phyloP scores from a whole-genome alignment of 2,888 invertebrate genomes.

The Miltochrista miniata region DNA sequence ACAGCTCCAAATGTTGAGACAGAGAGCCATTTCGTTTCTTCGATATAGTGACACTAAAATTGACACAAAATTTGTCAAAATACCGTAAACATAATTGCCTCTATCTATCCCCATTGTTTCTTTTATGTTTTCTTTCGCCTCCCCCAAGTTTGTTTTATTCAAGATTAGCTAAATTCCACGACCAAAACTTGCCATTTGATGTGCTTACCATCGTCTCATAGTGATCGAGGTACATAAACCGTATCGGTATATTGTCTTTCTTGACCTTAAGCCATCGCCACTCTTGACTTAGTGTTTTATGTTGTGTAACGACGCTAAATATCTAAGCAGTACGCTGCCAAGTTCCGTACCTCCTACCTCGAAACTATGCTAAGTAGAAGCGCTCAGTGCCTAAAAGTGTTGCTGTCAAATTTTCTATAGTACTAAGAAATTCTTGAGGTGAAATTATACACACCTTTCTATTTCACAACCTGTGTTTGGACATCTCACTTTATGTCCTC shows the following conservation, averaged over 20 bases:
- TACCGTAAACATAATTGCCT: constrained; percentile 71
- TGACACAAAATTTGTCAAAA: constrained; percentile 80
- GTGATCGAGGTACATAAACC: constrained; percentile 50
- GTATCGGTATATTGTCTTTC: constrained; percentile 65
- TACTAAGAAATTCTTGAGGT: constrained; percentile 42
- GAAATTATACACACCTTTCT: constrained; percentile 40
- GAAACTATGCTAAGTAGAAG: constrained; percentile 42
- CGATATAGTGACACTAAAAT: constrained; percentile 38
- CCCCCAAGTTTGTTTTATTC: constrained; percentile 56
- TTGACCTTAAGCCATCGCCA: constrained; percentile 74
- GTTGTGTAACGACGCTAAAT: constrained; percentile 81
- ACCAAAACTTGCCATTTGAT: constrained; percentile 23
- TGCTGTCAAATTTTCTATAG: constrained; percentile 30
- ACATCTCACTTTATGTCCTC: constrained; percentile 20
- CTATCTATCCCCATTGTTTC: constrained; percentile 60
- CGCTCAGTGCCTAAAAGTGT: constrained; percentile 25
- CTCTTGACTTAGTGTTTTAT: constrained; percentile 54
- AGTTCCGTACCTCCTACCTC: constrained; percentile 54
- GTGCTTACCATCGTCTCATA: constrained; percentile 15
- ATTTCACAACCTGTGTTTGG: constrained; percentile 21
- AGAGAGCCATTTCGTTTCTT: constrained; percentile 41
- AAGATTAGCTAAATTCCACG: constrained; percentile 36
- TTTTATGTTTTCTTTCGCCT: constrained; percentile 65
- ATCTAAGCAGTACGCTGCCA: constrained; percentile 65
- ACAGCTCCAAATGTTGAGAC: background rate